Percentiles rank a stretch among this genome's conserved stretches.
phyloP scores from a whole-genome alignment of 2,797 vertebrate species.

The Heliangelus exortis region DNA sequence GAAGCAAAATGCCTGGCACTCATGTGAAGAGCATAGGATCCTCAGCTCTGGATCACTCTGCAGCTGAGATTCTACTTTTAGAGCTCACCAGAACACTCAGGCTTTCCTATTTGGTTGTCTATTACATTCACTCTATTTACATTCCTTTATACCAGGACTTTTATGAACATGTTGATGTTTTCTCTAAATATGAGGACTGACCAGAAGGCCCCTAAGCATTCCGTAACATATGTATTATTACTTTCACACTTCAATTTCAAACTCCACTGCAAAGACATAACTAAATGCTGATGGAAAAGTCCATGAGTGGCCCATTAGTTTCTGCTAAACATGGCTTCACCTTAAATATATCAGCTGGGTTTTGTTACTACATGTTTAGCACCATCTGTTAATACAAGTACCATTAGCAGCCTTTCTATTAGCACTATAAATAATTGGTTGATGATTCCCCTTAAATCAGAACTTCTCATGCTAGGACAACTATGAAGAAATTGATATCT shows the following conservation, averaged over 20 bases:
- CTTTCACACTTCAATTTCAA: background rate
- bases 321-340: background rate
- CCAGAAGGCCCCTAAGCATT: background rate
- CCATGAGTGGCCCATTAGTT: background rate
- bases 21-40: rapidly evolving
- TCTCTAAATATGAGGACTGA: background rate
- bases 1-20: background rate
- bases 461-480: background rate
- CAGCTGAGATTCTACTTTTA: background rate
- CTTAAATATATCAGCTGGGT: background rate
- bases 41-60: background rate
- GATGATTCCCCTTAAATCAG: constrained; percentile 1
- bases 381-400: background rate
- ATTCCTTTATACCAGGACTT: background rate
- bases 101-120: background rate
- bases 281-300: background rate
- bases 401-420: background rate
- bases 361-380: background rate
- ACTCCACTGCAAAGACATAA: background rate
- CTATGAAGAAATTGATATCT: constrained; percentile 24
- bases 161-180: background rate
- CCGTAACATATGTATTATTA: background rate
- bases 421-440: background rate
- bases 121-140: background rate
- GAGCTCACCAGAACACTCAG: background rate